Base-by-base conservation (phyloP, 2,113 vertebrate genomes). In the human (Homo sapiens) region DNA sequence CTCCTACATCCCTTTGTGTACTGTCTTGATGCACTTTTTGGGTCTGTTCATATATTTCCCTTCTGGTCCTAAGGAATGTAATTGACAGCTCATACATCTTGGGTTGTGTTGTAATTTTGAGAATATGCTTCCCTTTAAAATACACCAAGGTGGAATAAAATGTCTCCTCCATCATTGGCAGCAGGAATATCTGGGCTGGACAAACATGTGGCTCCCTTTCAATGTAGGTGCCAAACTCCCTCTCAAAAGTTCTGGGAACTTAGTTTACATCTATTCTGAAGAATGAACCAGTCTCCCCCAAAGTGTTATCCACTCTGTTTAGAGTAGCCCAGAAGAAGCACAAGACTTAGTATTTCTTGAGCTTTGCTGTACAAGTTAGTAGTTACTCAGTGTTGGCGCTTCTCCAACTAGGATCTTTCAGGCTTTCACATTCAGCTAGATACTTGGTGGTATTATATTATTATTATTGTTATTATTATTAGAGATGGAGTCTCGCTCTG, bases 31-130 rank as follows among this genome's bases (percentile, higher is more conserved):
- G 89, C 38, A 59, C 52, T 72, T 94, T 98, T 96, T 83, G 84
- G 80, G 52, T 70, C 90, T 76, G n/a, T 93, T 96, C 57, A 32
- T 55, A 32, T 55, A 76, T 90, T 93, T 97, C 38, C 97, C 76
- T 83, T 89, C n/a, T 35, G 45, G 50, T 87, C 89, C 79, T 75
- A 57, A 66, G 72, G 86, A 94, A 85, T 97, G 96, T 79, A 88
- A 73, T 30, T 64, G 64, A 75, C 95, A 96, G 88, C 18, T 70
- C 32, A 75, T 82, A 50, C 35, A 40, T 88, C 84, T 91, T 66
- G 55, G 86, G 45, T 9, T 48, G 40, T 72, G 84, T 66, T 73
- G 61, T 92, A 85, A 97, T 90, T 79, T 38, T 87, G 64, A 88
- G 90, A 83, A 84, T 91, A 52, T 6, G 32, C 2, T 93, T 90